These are phyloP conservation scores for Pampus argenteus DNA, from an alignment of 2,797 vertebrate genomes.

Conservation along the genomic window DNA sequence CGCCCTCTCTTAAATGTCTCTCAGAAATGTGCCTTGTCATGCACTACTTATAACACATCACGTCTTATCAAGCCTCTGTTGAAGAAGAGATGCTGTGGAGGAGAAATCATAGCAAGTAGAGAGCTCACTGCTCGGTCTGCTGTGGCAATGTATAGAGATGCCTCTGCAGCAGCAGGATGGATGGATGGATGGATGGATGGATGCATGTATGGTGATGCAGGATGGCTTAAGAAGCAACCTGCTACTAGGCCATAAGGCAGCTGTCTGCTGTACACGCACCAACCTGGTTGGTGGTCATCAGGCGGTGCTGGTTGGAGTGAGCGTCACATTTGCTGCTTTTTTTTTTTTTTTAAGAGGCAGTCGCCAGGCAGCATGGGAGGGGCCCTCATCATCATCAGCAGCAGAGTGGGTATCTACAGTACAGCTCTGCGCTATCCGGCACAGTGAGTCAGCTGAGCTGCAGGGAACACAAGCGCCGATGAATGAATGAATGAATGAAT, in stretches of 20 bases:
- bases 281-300: constrained; percentile 46
- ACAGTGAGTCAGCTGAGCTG: constrained; percentile 73
- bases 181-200: background rate
- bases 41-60: constrained; percentile 14
- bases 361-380: constrained; percentile 74
- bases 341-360: constrained; percentile 70
- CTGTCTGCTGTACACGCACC: constrained; percentile 39
- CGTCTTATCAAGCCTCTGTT: constrained; percentile 35
- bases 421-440: constrained; percentile 59
- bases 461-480: constrained; percentile 28
- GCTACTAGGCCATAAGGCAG: constrained; percentile 44
- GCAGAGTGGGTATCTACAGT: constrained; percentile 44
- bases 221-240: constrained; percentile 52
- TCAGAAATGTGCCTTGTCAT: constrained; percentile 47
- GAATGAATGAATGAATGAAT: constrained; percentile 39
- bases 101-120: background rate
- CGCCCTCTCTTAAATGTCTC: background rate
- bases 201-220: constrained; percentile 28
- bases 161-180: constrained; percentile 42
- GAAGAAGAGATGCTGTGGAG: constrained; percentile 12
- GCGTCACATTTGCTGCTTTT: constrained; percentile 54
- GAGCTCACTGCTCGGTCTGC: constrained; percentile 12
- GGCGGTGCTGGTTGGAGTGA: constrained; percentile 35
- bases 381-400: constrained; percentile 52
- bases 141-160: constrained; percentile 29